Base-by-base conservation (phyloP, 2,888 invertebrate species). In the Troglohyphantes excavatus region DNA sequence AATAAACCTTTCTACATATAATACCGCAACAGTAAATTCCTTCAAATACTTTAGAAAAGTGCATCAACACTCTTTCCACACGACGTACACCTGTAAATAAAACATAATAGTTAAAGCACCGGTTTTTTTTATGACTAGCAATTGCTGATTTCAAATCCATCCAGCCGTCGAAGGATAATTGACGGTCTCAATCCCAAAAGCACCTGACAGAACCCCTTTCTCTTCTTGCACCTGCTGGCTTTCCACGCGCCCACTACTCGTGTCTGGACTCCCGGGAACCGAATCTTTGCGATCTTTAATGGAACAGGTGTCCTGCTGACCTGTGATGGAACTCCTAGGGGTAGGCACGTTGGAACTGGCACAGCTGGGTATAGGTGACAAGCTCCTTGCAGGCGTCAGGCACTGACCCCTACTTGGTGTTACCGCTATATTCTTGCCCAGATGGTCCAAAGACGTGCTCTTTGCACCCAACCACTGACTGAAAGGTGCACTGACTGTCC, bases 311-410 rank as follows among this genome's bases (percentile, higher is more conserved):
- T 68, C 78, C 0, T 65, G 79, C 23, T 85, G 84, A 53, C 91
- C 91, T 0, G 89, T 85, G 21, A 91, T 88, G 7, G 91, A 89
- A 29, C 76, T 89, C 59, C 91, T 67, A 3, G 91, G 91, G 9
- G 91, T 89, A 65, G 81, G 86, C 78, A 89, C 88, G 53, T 90
- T 90, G 11, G 91, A 86, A 73, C 86, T 86, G 11, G 90, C 91
- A 27, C 90, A 89, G 26, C 91, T 91, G 6, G 85, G 91, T 13
- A 91, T 91, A 11, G 91, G 91, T 6, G 91, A 91, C 29, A 91
- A 43, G 39, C 90, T 90, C 9, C 91, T 73, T 17, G 84, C 79
- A 5, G 88, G 81, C 5, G 82, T 68, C 17, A 90, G 43, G 29
- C 43, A 46, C 7, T 87, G 82, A 19, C 67, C 70, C 7, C 39